Base-by-base conservation (phyloP, 2,797 vertebrate genomes). In the Enoplosus armatus region DNA sequence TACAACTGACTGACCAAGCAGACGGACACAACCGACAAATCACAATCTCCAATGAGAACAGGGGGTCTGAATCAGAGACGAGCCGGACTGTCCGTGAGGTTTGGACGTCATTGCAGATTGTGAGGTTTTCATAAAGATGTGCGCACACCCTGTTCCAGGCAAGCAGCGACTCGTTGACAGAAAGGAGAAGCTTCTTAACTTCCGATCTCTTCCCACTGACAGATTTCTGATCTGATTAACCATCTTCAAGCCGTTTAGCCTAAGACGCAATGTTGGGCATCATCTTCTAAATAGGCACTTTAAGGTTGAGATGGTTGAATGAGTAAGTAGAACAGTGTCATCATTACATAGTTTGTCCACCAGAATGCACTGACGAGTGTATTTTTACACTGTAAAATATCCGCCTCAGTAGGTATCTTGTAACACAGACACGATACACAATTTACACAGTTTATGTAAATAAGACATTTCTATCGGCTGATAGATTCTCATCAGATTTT, bases 61-160 rank as follows among this genome's bases (percentile, higher is more conserved):
- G 35, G 4, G 1, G 31, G 60, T 71, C 35, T 64, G 74, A 64
- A 60, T 37, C 75, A 14, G 59, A 54, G 72, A 9, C 37, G 26
- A 29, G 65, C 14, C 24, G 16, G 12, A 35, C 60, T 22, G n/a
- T 33, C 22, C 29, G 55, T 4, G 61, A 50, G 4, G 27, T 84
- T 77, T 55, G 61, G 58, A 59, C 51, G 10, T 85, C 87, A 83
- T 90, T 94, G 94, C 83, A 94, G 95, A 94, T 93, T 95, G 92
- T 92, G 93, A 92, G 58, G 58, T 58, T 89, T 89, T 86, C 82
- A 76, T 84, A 88, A 94, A 94, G 94, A 68, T 89, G 90, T 86
- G 71, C 70, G 35, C 74, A 77, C 86, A 86, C 91, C 91, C 85
- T 76, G 86, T 72, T 88, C 80, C 79, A 74, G 73, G 54, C 89